phyloP scores from a whole-genome alignment of 23 tunicate genomes.

The Phallusia fumigata region DNA sequence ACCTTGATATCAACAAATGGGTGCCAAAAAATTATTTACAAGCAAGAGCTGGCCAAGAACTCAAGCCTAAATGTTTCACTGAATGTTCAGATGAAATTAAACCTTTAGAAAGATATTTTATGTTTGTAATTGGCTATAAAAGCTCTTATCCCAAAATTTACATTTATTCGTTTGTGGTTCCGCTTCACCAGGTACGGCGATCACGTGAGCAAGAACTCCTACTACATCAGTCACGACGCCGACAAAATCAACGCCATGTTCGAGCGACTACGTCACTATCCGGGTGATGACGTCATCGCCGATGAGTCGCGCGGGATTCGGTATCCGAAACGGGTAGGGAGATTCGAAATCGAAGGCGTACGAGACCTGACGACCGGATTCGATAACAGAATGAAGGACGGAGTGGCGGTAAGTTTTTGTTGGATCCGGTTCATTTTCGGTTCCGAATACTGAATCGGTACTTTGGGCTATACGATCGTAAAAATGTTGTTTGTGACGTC shows the following conservation, averaged over 20 bases:
- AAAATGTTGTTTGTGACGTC: too few relatives aligned
- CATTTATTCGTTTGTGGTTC: too few relatives aligned
- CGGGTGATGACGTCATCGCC: constrained; percentile 34
- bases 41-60: too few relatives aligned
- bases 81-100: too few relatives aligned
- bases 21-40: too few relatives aligned
- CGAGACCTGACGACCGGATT: constrained; percentile 92
- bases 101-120: too few relatives aligned
- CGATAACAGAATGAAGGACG: constrained; percentile 54
- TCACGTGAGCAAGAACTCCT: constrained; percentile 92
- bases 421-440: not conserved
- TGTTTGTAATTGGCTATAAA: too few relatives aligned
- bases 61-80: too few relatives aligned
- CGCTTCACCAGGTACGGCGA: constrained; percentile 65
- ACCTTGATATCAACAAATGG: too few relatives aligned
- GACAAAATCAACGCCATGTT: constrained; percentile 72
- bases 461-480: too few relatives aligned
- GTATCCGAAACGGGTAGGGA: constrained; percentile 50
- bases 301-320: constrained; percentile 36
- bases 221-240: constrained; percentile 78
- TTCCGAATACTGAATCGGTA: too few relatives aligned
- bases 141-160: too few relatives aligned
- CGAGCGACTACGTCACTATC: constrained; percentile 63
- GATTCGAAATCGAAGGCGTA: constrained; percentile 58
- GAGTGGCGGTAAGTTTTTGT: constrained; percentile 51